Percentiles rank a stretch among this genome's conserved stretches.
These are phyloP conservation scores for Platygyra sinensis DNA, from an alignment of 64 coral and sea anemone genomes.

Conservation along the genomic window DNA sequence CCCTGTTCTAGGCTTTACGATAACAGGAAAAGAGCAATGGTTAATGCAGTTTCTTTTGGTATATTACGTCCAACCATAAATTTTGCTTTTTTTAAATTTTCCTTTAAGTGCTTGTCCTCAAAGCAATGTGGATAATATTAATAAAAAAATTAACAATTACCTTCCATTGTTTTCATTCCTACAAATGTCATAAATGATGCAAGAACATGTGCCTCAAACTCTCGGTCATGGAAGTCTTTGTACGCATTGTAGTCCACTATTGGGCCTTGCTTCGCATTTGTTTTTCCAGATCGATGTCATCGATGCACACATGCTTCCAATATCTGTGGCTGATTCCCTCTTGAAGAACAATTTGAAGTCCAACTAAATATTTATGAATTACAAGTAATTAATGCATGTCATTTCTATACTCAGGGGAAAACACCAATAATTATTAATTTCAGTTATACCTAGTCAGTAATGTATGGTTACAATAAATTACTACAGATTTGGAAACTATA, in stretches of 20 bases:
- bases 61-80: too few species aligned
- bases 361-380: neutral
- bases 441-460: too few species aligned
- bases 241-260: slow-evolving; percentile 47
- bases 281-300: slow-evolving; percentile 41
- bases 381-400: neutral
- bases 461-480: too few species aligned
- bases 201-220: slow-evolving; percentile 38
- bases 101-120: too few species aligned
- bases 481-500: too few species aligned
- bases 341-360: slow-evolving; percentile 7
- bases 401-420: neutral
- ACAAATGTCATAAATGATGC: slow-evolving; percentile 45
- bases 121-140: too few species aligned
- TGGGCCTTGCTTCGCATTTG: slow-evolving; percentile 47
- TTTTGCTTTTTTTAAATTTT: too few species aligned
- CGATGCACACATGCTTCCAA: neutral
- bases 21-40: too few species aligned
- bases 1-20: too few species aligned
- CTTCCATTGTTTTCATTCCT: slow-evolving; percentile 31
- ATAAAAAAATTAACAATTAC: too few species aligned
- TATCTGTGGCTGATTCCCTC: neutral
- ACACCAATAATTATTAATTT: too few species aligned
- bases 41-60: too few species aligned
- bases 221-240: slow-evolving; percentile 50